phyloP scores from a whole-genome alignment of 2,888 invertebrate species.

The Danaus chrysippus region DNA sequence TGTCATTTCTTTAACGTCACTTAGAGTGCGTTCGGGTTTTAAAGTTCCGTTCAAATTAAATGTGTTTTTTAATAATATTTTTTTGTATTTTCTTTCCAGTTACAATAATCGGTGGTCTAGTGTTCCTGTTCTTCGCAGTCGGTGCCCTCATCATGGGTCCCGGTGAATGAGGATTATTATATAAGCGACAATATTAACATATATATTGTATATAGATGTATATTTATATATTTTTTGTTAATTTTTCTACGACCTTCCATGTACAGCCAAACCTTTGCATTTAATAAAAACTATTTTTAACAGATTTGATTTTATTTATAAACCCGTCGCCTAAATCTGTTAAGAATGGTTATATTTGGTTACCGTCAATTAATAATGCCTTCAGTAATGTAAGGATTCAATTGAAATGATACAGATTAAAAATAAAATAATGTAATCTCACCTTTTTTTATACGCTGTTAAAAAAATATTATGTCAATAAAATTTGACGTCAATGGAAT shows the following conservation, averaged over 20 bases:
- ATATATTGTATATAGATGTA: slow-evolving; percentile 18
- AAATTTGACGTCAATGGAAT: no score
- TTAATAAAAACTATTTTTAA: slow-evolving; percentile 7
- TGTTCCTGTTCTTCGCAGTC: slow-evolving; percentile 95
- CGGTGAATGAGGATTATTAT: slow-evolving; percentile 60
- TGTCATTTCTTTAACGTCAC: no score
- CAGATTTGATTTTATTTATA: background rate
- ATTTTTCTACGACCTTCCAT: slow-evolving; percentile 1
- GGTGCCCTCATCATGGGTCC: slow-evolving; percentile 94
- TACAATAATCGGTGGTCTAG: slow-evolving; percentile 96
- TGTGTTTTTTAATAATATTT: background rate
- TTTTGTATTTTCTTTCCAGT: slow-evolving; percentile 82
- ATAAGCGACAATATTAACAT: slow-evolving; percentile 26
- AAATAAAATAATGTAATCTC: no score
- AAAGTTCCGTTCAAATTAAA: no score
- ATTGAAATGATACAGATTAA: no score
- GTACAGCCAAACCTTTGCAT: slow-evolving; percentile 1
- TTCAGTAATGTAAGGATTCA: no score
- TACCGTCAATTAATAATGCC: background rate
- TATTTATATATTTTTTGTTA: background rate
- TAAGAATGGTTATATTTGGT: slow-evolving; percentile 1
- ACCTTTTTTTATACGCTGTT: no score
- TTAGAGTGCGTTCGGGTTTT: no score
- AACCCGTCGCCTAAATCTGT: background rate
- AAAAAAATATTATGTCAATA: no score